phyloP scores from a whole-genome alignment of 2,797 vertebrate genomes.

The Rhadinocentrus ornatus region DNA sequence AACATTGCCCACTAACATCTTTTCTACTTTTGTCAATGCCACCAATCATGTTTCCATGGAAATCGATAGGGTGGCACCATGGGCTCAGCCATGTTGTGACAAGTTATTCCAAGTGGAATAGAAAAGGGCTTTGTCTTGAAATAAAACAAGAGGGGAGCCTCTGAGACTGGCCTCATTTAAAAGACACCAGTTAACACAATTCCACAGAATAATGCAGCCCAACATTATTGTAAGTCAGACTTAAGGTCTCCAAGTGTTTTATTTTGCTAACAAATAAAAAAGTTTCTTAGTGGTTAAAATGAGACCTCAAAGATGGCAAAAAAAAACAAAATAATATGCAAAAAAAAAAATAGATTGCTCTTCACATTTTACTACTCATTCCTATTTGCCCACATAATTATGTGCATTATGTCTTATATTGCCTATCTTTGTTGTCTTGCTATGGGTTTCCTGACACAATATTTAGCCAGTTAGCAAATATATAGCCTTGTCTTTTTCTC shows the following conservation, averaged over 20 bases:
- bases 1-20: neutral
- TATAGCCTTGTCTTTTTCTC: slow-evolving; percentile 22
- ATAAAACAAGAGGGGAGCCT: slow-evolving; percentile 40
- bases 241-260: slow-evolving; percentile 13
- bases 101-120: slow-evolving; percentile 67
- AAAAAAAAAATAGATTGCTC: neutral
- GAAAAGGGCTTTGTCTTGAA: slow-evolving; percentile 53
- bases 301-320: neutral
- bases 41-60: slow-evolving; percentile 53
- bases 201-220: slow-evolving; percentile 36
- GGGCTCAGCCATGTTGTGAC: slow-evolving; percentile 58
- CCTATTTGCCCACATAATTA: neutral
- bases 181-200: slow-evolving; percentile 37
- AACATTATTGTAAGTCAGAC: slow-evolving; percentile 43
- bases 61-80: slow-evolving; percentile 59
- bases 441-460: slow-evolving; percentile 17
- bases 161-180: slow-evolving; percentile 42
- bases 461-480: slow-evolving; percentile 20
- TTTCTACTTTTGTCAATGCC: slow-evolving; percentile 30
- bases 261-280: slow-evolving; percentile 23
- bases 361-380: neutral
- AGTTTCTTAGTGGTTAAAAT: neutral
- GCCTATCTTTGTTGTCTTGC: neutral
- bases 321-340: slow-evolving; percentile 7
- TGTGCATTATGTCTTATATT: neutral